Base-by-base conservation (phyloP, 2,888 invertebrate species). In the Taenaris catops region DNA sequence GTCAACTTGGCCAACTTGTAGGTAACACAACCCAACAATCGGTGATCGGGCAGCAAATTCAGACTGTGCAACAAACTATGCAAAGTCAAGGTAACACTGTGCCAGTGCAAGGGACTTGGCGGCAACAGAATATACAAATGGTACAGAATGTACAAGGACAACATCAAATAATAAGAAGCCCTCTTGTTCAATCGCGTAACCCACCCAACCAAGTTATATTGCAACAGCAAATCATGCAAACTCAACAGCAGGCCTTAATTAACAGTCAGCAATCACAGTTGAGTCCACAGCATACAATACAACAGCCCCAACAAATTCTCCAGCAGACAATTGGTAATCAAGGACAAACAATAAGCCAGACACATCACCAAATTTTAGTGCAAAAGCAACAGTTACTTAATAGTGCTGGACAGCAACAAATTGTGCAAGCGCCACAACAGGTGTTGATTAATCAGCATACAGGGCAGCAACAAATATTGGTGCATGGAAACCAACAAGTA, bases 291-390 rank as follows among this genome's bases (percentile, higher is more conserved):
- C 84, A 84, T 38, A 56, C 70, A 12, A 75, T 87, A 8, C 87
- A 90, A 50, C 89, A 90, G 44, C 88, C 88, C 27, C 89, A 90
- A 47, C 90, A 91, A 50, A 81, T 90, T 14, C 79, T 91, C 11
- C 89, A 91, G 61, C 91, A 91, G 49, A 62, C 88, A 55, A 57
- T 90, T 66, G 83, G 84, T 9, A 73, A 84, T 10, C 89, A 89
- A 66, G 86, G 71, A 32, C 90, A 74, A 59, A 67, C 78, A 17
- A 66, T 88, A 21, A 74, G 69, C 14, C 89, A 88, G 49, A 86
- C 88, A 2, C 83, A 78, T 41, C 86, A 81, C 57, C 88, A 76
- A 51, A 83, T 86, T 51, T 53, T 86, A 9, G 84, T 86, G 5
- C 87, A 86, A 51, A 89, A 88, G 44, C 91, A 91, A 47, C 91